Evolutionary conservation across 2,113 vertebrate genomes (phyloP).

Genomic region (Nothocercus julius): DNA sequence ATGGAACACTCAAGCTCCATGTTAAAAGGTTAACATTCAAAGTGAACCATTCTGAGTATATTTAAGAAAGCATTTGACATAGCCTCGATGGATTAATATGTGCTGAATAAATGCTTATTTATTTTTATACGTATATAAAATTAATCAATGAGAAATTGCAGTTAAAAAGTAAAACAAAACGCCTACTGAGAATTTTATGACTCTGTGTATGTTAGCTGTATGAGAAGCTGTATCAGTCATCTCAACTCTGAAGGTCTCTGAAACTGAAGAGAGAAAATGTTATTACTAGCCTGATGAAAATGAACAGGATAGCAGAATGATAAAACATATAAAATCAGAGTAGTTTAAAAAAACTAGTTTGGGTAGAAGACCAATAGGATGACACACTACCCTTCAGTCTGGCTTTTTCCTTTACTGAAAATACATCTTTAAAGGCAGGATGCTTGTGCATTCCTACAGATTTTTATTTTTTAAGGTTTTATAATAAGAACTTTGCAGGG

Average conservation of each 20-base stretch:
- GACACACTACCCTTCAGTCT: background rate
- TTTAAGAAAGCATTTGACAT: conserved; percentile 16
- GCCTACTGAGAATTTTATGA: background rate
- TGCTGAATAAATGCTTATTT: background rate
- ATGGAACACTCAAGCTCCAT: background rate
- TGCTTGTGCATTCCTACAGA: background rate
- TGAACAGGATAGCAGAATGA: background rate
- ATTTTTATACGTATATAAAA: background rate
- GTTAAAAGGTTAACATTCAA: background rate
- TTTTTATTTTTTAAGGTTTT: background rate
- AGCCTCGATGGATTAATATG: background rate
- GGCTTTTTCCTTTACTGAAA: background rate
- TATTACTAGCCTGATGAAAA: background rate
- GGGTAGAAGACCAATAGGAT: background rate
- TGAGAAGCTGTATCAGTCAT: background rate
- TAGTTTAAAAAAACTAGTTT: background rate
- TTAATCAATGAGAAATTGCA: background rate
- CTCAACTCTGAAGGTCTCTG: background rate
- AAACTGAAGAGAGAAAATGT: background rate
- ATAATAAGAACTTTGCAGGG: background rate
- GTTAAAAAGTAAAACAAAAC: background rate
- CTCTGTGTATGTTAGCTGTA: background rate
- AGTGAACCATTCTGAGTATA: background rate
- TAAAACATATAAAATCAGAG: background rate
- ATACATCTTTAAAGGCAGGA: background rate